Evolutionary conservation across 2,888 invertebrate genomes (phyloP).

Genomic region (Scaptomyza cyrtandrae): DNA sequence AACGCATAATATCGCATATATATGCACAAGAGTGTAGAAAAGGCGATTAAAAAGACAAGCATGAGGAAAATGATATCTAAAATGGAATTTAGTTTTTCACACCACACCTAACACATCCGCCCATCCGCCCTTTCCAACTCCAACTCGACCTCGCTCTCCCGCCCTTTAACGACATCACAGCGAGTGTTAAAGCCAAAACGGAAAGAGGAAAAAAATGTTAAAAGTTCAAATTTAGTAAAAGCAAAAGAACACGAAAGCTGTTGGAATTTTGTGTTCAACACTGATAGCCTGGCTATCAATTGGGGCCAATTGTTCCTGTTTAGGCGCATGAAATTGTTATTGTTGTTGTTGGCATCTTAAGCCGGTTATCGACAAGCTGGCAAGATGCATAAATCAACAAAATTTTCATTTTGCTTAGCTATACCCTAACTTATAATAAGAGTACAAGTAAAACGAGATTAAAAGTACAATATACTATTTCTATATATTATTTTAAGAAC

Average conservation of each 20-base stretch:
- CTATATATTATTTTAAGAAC: too few relatives aligned
- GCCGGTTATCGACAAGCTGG: slow-evolving; percentile 68
- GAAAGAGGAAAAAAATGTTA: slow-evolving; percentile 5
- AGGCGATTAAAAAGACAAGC: background rate
- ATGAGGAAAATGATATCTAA: slow-evolving; percentile 1
- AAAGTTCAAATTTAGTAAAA: slow-evolving; percentile 10
- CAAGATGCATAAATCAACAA: slow-evolving; percentile 68
- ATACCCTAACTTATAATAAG: slow-evolving; percentile 11
- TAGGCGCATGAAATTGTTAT: background rate
- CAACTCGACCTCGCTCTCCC: too few relatives aligned
- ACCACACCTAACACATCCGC: too few relatives aligned
- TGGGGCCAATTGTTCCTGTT: slow-evolving; percentile 34
- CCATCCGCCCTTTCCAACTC: background rate
- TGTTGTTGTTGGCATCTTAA: slow-evolving; percentile 44
- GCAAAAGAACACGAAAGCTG: slow-evolving; percentile 14
- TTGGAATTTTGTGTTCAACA: slow-evolving; percentile 1
- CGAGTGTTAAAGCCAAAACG: background rate
- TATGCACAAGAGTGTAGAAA: background rate
- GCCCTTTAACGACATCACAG: background rate
- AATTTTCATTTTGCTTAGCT: background rate
- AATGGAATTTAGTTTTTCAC: slow-evolving; percentile 14
- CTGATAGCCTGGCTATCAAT: slow-evolving; percentile 43
- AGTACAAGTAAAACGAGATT: background rate
- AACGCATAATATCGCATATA: too few relatives aligned
- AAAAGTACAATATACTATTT: too few relatives aligned